Percentiles rank a stretch among this genome's conserved stretches.
Conservation (phyloP, 2,113 vertebrate species). For the Poeciliopsis turrubarensis region DNA sequence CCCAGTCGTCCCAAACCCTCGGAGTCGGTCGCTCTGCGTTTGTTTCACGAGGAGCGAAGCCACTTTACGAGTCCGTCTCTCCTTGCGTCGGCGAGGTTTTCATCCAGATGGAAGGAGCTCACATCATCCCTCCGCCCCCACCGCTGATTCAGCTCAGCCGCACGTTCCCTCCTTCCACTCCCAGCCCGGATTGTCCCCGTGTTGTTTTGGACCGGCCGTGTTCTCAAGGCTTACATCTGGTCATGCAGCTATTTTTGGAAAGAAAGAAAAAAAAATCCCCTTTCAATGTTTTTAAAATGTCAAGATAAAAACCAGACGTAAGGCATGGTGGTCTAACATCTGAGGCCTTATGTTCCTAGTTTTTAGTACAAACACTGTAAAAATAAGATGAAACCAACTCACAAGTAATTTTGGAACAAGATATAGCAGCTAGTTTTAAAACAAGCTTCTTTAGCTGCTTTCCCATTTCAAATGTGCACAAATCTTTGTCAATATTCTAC, state of each 20-base stretch:
- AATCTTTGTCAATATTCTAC: too few species aligned
- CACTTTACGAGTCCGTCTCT: conserved; percentile 41
- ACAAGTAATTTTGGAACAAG: too few species aligned
- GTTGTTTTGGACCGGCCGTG: background rate
- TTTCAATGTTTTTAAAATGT: background rate
- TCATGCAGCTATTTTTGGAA: background rate
- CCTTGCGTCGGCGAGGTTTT: conserved; percentile 30
- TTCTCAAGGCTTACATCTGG: background rate
- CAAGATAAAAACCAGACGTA: background rate
- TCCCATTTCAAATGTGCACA: too few species aligned
- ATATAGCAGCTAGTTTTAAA: too few species aligned
- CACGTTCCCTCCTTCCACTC: conserved; percentile 44
- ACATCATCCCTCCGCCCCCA: conserved; percentile 33
- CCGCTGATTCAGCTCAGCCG: background rate
- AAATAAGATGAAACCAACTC: too few species aligned
- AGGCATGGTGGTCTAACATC: background rate
- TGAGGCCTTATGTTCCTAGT: background rate
- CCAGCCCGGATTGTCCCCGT: background rate
- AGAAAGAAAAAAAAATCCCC: background rate
- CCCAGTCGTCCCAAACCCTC: background rate
- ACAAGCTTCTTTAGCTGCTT: too few species aligned
- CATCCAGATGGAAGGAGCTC: conserved; percentile 41
- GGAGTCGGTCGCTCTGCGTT: conserved; percentile 18
- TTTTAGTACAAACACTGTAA: too few species aligned
- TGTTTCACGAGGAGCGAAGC: conserved; percentile 22